These are phyloP conservation scores for Aplocera efformata DNA, from an alignment of 2,888 invertebrate species.

Conservation along the genomic window DNA sequence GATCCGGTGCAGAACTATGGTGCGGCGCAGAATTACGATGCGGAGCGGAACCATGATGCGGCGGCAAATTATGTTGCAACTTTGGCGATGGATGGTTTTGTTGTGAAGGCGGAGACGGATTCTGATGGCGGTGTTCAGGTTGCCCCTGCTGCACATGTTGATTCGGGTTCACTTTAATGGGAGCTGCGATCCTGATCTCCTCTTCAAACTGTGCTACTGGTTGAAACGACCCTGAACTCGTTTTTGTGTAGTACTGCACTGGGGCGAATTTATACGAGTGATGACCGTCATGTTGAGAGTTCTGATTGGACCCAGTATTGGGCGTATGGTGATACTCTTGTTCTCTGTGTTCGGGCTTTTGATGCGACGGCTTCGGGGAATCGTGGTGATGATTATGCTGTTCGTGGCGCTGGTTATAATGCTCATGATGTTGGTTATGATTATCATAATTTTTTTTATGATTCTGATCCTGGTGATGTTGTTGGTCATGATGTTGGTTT, in stretches of 20 bases:
- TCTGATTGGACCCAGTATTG: slow-evolving; percentile 20
- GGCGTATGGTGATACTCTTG: slow-evolving; percentile 24
- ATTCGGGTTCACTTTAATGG: slow-evolving; percentile 53
- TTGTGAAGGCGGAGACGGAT: slow-evolving; percentile 22
- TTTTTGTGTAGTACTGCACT: slow-evolving; percentile 16
- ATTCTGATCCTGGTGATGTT: slow-evolving; percentile 7
- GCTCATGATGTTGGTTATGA: background rate
- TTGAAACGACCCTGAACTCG: slow-evolving; percentile 32
- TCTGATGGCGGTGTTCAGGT: slow-evolving; percentile 28
- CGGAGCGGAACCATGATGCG: slow-evolving; percentile 20
- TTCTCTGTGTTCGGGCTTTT: slow-evolving; percentile 29
- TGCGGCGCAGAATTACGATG: slow-evolving; percentile 15
- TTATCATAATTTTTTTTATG: slow-evolving; percentile 7
- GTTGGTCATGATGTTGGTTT: slow-evolving; percentile 18
- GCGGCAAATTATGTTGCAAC: slow-evolving; percentile 18
- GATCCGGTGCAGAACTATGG: slow-evolving; percentile 17
- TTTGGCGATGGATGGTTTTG: slow-evolving; percentile 11
- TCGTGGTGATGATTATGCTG: slow-evolving; percentile 15
- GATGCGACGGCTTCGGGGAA: slow-evolving; percentile 20
- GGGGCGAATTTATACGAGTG: slow-evolving; percentile 22
- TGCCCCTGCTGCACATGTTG: slow-evolving; percentile 43
- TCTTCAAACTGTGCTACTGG: slow-evolving; percentile 56
- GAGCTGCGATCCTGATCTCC: slow-evolving; percentile 47
- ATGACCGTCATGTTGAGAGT: slow-evolving; percentile 17
- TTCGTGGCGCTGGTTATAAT: slow-evolving; percentile 4